A percentile compares a stretch with the other conserved stretches of the same genome.
Conservation (phyloP, 2,113 vertebrate species). For the Petrocephalus microphthalmus region DNA sequence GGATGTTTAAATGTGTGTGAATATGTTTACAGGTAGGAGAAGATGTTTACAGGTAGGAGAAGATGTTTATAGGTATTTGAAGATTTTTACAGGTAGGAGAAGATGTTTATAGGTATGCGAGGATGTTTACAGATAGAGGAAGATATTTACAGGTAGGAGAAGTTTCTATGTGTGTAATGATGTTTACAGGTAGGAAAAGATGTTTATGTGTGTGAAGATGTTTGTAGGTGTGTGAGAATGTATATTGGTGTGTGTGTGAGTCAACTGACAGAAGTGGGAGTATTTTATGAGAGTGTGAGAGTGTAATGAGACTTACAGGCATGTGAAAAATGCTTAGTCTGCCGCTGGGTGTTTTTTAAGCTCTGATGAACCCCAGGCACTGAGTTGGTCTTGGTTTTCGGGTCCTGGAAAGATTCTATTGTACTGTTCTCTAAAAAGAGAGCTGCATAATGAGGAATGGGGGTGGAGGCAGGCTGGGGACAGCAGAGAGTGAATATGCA, state of each 20-base stretch:
- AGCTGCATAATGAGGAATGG: not conserved
- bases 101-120: too few relatives aligned
- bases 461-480: not conserved
- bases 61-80: not conserved
- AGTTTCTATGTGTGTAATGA: too few relatives aligned
- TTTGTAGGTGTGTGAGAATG: too few relatives aligned
- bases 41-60: not conserved
- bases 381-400: not conserved
- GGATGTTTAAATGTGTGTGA: not conserved
- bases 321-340: not conserved
- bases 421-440: not conserved
- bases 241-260: too few relatives aligned
- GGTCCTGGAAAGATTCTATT: not conserved
- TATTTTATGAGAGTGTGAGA: not conserved
- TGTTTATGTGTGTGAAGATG: too few relatives aligned
- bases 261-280: too few relatives aligned
- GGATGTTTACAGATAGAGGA: not conserved
- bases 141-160: too few relatives aligned
- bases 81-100: too few relatives aligned
- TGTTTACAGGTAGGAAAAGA: too few relatives aligned
- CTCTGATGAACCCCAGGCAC: not conserved
- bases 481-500: constrained; percentile 9
- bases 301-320: not conserved
- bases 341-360: not conserved
- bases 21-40: not conserved